Conservation (phyloP, 1,140 invertebrate species). For the Pseudomyrmex concolor region DNA sequence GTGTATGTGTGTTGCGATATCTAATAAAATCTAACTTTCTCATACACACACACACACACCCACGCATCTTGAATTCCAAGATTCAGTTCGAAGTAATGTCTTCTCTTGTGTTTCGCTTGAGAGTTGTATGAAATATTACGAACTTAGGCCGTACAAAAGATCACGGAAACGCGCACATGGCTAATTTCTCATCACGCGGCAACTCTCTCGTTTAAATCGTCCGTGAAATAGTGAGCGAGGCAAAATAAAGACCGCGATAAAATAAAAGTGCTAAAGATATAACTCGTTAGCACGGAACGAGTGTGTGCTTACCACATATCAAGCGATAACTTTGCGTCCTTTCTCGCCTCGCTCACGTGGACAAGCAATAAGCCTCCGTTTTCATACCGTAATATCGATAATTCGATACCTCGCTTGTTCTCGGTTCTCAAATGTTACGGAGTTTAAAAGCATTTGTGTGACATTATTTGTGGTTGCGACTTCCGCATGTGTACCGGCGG, state of each 20-base stretch:
- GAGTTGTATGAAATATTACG: neutral
- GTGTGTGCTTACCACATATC: constrained; percentile 56
- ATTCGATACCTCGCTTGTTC: constrained; percentile 43
- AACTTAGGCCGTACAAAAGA: neutral
- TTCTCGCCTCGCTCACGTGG: neutral
- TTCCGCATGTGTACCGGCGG: too few species aligned
- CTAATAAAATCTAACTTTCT: neutral
- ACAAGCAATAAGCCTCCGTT: constrained; percentile 32
- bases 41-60: neutral
- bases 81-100: neutral
- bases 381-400: constrained; percentile 23
- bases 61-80: neutral
- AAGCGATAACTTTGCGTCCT: constrained; percentile 16
- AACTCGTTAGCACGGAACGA: constrained; percentile 38
- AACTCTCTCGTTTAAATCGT: constrained; percentile 26
- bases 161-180: neutral
- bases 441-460: neutral
- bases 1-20: too few species aligned
- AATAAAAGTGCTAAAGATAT: constrained; percentile 52
- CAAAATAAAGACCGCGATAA: constrained; percentile 23
- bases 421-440: neutral
- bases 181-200: neutral
- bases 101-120: neutral
- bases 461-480: neutral
- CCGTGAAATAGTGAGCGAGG: neutral